These are phyloP conservation scores for Helostoma temminkii DNA, from an alignment of 2,797 vertebrate genomes.

Conservation along the genomic window DNA sequence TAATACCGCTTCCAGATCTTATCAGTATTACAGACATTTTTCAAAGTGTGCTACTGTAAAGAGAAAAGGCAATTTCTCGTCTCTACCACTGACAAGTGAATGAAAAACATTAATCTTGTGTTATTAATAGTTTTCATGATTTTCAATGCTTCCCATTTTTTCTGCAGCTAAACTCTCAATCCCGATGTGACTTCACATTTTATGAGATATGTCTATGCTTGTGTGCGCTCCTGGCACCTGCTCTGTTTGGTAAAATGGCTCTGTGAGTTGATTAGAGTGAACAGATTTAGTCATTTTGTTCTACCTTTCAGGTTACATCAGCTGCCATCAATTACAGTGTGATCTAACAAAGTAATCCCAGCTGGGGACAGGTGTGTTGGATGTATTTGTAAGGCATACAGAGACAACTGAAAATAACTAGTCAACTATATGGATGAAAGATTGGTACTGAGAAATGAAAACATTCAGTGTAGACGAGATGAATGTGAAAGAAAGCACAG, in stretches of 20 bases:
- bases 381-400: neutral
- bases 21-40: neutral
- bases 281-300: conserved; percentile 58
- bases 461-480: neutral
- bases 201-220: neutral
- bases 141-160: neutral
- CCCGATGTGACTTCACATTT: neutral
- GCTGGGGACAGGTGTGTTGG: conserved; percentile 39
- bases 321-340: conserved; percentile 42
- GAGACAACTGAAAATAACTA: neutral
- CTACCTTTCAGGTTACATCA: conserved; percentile 51
- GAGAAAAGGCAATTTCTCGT: neutral
- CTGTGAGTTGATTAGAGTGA: conserved; percentile 54
- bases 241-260: conserved; percentile 21
- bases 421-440: neutral
- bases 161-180: neutral
- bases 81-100: neutral
- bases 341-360: conserved; percentile 49
- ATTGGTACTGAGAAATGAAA: neutral
- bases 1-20: neutral
- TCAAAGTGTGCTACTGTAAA: neutral
- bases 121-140: neutral
- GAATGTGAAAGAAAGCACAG: neutral
- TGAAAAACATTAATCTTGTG: neutral
- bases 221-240: conserved; percentile 19